Evolutionary conservation across 1,140 invertebrate genomes (phyloP).

Genomic region (Rhynchophorus ferrugineus): DNA sequence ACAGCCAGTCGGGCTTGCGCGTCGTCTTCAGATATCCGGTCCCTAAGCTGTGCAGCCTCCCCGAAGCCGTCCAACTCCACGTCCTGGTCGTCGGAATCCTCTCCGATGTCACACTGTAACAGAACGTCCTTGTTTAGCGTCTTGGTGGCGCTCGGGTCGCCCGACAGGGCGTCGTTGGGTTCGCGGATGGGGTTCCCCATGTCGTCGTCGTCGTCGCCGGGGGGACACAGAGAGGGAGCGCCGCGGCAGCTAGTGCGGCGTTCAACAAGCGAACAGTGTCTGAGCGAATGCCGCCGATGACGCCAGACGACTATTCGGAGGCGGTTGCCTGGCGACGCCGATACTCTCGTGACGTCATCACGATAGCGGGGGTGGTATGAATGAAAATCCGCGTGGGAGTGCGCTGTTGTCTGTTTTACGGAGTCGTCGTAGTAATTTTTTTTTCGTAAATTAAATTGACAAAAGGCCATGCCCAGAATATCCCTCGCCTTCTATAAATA

Average conservation of each 20-base stretch:
- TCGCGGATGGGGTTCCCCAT: not conserved
- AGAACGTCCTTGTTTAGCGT: slow-evolving; percentile 15
- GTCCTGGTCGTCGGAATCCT: slow-evolving; percentile 28
- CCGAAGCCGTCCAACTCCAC: slow-evolving; percentile 12
- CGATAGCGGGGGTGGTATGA: slow-evolving; percentile 31
- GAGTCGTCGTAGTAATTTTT: not conserved
- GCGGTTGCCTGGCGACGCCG: slow-evolving; percentile 7
- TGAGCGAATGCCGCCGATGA: not conserved
- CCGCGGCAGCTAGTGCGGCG: slow-evolving; percentile 7
- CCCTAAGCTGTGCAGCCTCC: slow-evolving; percentile 9
- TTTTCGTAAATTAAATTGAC: too few species aligned
- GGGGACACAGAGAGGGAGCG: not conserved
- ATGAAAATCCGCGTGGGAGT: slow-evolving; percentile 32
- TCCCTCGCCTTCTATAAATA: not conserved
- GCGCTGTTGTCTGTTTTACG: slow-evolving; percentile 7
- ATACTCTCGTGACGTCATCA: slow-evolving; percentile 29
- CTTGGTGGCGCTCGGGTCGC: too few species aligned
- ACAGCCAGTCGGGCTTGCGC: slow-evolving; percentile 73
- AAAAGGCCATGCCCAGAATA: not conserved
- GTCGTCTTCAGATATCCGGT: slow-evolving; percentile 32
- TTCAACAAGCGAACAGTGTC: slow-evolving; percentile 1
- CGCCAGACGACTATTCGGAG: not conserved
- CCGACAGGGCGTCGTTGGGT: too few species aligned
- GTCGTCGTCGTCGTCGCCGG: not conserved
- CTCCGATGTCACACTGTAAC: slow-evolving; percentile 31